A percentile compares a stretch with the other conserved stretches of the same genome.
These are phyloP conservation scores for Masticophis lateralis DNA, from an alignment of 2,797 vertebrate genomes.

Conservation along the genomic window DNA sequence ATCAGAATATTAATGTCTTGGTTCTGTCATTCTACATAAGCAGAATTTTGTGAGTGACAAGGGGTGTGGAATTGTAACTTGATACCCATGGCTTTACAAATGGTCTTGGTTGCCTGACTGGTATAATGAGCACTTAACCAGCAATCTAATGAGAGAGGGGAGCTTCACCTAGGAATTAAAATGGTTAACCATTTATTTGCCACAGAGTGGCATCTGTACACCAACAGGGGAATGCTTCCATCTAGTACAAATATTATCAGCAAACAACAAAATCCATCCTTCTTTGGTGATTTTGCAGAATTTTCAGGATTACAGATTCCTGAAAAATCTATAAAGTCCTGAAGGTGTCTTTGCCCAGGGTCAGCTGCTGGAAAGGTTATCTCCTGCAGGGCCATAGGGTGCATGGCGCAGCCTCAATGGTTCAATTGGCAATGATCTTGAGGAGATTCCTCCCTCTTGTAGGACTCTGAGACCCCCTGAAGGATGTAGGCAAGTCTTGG, in stretches of 20 bases:
- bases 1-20: too few relatives aligned
- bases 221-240: background rate
- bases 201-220: background rate
- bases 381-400: background rate
- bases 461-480: background rate
- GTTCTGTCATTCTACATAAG: too few relatives aligned
- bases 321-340: background rate
- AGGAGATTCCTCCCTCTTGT: background rate
- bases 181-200: background rate
- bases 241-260: background rate
- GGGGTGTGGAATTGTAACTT: too few relatives aligned
- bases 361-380: background rate
- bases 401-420: background rate
- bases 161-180: background rate
- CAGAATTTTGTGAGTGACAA: too few relatives aligned
- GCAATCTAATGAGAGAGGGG: background rate
- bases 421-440: background rate
- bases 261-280: background rate
- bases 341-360: background rate
- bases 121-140: background rate
- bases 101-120: too few relatives aligned
- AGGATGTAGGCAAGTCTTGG: too few relatives aligned
- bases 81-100: too few relatives aligned
- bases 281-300: background rate
- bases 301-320: background rate